phyloP scores from a whole-genome alignment of 2,113 vertebrate species.

The Glareola pratincola region DNA sequence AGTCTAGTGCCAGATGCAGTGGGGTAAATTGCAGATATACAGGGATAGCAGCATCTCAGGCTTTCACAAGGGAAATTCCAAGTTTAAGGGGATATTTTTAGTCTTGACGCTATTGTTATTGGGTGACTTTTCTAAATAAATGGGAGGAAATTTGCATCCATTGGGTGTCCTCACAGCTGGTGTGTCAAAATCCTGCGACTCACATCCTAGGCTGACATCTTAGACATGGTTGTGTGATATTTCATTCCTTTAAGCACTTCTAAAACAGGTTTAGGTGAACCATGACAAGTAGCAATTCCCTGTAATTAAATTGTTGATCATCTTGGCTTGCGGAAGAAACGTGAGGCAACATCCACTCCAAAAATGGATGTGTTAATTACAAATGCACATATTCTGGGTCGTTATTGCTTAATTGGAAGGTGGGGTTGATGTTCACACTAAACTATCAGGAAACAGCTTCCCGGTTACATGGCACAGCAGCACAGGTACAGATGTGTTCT shows the following conservation, averaged over 20 bases:
- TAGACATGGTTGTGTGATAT: accelerated
- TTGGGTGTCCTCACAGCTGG: background rate
- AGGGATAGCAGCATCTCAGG: background rate
- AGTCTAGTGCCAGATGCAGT: background rate
- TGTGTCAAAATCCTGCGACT: background rate
- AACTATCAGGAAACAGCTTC: background rate
- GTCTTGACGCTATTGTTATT: background rate
- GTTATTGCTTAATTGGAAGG: background rate
- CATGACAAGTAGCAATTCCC: background rate
- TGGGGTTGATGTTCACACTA: background rate
- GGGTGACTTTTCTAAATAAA: background rate
- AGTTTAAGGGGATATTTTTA: background rate
- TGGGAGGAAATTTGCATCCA: background rate
- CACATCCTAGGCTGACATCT: background rate
- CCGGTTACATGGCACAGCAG: background rate
- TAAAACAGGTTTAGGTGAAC: background rate
- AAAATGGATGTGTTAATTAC: background rate
- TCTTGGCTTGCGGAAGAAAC: background rate
- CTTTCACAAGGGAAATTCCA: background rate
- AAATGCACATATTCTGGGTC: background rate
- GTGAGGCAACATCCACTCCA: background rate
- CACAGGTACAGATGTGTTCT: background rate
- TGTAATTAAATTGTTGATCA: background rate
- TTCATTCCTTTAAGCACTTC: background rate
- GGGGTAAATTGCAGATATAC: background rate